Evolutionary conservation across 1,140 invertebrate genomes (phyloP).

Genomic region (Drosophila repleta): DNA sequence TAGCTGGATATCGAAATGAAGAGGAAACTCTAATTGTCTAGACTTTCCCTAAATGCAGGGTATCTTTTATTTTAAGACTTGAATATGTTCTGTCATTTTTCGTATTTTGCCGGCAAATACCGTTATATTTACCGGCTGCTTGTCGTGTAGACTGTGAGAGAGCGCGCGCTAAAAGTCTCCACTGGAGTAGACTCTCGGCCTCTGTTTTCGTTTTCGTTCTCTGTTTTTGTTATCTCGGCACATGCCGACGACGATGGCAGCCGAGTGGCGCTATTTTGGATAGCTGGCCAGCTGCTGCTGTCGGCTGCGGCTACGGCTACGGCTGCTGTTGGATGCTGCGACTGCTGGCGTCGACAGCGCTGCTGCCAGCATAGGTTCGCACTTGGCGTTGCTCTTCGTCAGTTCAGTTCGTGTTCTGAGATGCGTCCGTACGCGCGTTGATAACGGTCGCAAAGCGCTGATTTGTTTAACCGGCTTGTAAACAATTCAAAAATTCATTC

Average conservation of each 20-base stretch:
- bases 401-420: conserved; percentile 83
- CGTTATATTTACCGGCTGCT: conserved; percentile 62
- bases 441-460: conserved; percentile 54
- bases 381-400: conserved; percentile 60
- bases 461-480: conserved; percentile 47
- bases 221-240: conserved; percentile 79
- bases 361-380: conserved; percentile 45
- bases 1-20: too few relatives aligned
- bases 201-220: conserved; percentile 56
- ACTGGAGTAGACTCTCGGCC: conserved; percentile 21
- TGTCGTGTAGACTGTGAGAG: conserved; percentile 39
- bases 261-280: conserved; percentile 66
- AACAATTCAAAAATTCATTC: conserved; percentile 23
- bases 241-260: conserved; percentile 43
- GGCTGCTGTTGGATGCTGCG: conserved; percentile 21
- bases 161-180: conserved; percentile 44
- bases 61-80: neutral
- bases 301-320: conserved; percentile 13
- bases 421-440: conserved; percentile 77
- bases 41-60: neutral
- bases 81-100: neutral
- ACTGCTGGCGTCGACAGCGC: conserved; percentile 25
- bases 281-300: conserved; percentile 56
- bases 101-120: conserved; percentile 63
- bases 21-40: neutral